Base-by-base conservation (phyloP, 2,888 invertebrate species). In the Lamellibrachia satsuma region DNA sequence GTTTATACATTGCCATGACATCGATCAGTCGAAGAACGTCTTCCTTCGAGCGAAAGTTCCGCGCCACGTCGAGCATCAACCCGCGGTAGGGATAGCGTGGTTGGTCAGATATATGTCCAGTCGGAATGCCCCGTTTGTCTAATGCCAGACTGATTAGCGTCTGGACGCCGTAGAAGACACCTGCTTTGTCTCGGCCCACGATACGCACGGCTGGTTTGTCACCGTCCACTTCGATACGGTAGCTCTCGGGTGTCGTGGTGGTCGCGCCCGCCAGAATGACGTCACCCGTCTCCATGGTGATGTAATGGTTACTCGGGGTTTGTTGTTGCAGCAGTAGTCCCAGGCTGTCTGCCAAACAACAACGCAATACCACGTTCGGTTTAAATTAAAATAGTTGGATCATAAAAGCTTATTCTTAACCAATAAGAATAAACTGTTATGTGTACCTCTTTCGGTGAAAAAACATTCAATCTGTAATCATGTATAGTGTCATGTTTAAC, bases 1-100 rank as follows among this genome's bases (percentile, higher is more conserved):
- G 92, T 93, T 96, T 96, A 94, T 96, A 96, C 94, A 94, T 94
- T 0, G 95, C 94, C 96, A 96, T 96, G 7, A 94, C 94, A 27
- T 96, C 95, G 52, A 96, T 93, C n/a, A 95, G 93, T 27, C 94
- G 94, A 52, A 93, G 6, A 39, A 90, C 90, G 27, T 92, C 92
- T 52, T 92, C 91, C 91, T 93, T 93, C 15, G 91, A 91, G 90
- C 95, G 95, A 93, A 96, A 96, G 93, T 96, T 96, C 15, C 96
- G 93, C 7, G 95, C 95, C 22, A 96, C 95, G 92, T 96, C 96
- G 92, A 96, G 90, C 94, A 95, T 95, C 91, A 96, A 92, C 0
- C 96, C 96, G 91, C 96, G 93, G 93, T 96, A 96, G 0, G 92
- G 75, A 93, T 94, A 96, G 7, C 96, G 94, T 8, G 96, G 96